These are phyloP conservation scores for Pseudoatta argentina DNA, from an alignment of 1,140 invertebrate genomes.

Conservation along the genomic window DNA sequence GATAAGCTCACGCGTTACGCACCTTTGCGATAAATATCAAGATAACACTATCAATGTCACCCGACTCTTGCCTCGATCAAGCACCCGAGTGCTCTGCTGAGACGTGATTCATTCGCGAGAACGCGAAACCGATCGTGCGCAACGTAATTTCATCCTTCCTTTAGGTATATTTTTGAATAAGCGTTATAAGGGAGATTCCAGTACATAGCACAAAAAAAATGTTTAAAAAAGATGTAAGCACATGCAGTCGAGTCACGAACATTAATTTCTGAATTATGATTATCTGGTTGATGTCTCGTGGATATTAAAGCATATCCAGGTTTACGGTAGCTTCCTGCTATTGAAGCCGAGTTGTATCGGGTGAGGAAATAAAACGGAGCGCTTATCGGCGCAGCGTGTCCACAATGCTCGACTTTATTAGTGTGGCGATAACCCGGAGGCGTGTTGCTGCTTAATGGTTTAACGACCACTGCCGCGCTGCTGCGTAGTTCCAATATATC, in stretches of 20 bases:
- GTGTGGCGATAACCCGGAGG: slow-evolving; percentile 73
- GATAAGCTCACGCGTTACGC: slow-evolving; percentile 71
- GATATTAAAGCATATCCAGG: slow-evolving; percentile 4
- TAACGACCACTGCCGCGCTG: slow-evolving; percentile 62
- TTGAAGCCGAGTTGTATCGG: slow-evolving; percentile 21
- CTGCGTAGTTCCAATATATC: slow-evolving; percentile 4
- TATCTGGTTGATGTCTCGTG: neutral
- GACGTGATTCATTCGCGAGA: slow-evolving; percentile 37
- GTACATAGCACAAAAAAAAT: neutral
- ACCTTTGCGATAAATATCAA: slow-evolving; percentile 68
- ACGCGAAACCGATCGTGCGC: slow-evolving; percentile 28
- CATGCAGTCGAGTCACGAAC: neutral
- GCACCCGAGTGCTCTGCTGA: slow-evolving; percentile 9
- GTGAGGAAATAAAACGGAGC: slow-evolving; percentile 72
- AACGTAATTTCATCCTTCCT: slow-evolving; percentile 36
- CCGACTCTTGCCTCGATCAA: slow-evolving; percentile 36
- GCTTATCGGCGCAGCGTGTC: slow-evolving; percentile 73
- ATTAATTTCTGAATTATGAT: neutral
- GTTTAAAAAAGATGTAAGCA: neutral
- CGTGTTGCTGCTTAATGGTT: slow-evolving; percentile 69
- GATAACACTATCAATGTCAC: slow-evolving; percentile 59
- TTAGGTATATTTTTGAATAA: slow-evolving; percentile 2
- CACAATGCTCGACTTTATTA: slow-evolving; percentile 75
- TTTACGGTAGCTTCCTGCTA: neutral
- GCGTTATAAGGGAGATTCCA: neutral